Evolutionary conservation across 2,888 invertebrate species (phyloP), one percentile per base, ranked within the genome.

Genomic region (Troides oblongomaculatus): DNA sequence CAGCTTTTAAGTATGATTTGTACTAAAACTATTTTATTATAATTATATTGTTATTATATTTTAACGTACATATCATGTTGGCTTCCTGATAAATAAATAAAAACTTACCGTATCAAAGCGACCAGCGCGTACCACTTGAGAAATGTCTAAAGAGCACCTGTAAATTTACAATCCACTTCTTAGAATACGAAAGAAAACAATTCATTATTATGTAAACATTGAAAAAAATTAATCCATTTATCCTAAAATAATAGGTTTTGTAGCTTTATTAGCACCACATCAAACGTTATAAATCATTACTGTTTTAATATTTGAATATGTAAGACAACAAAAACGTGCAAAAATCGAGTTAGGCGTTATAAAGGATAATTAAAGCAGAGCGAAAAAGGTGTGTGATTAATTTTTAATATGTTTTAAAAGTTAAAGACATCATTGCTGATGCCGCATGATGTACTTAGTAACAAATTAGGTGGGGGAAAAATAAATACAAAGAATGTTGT

Each of bases 81-180:
- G 30, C 30, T 30, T 30, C 30, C 30, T 30, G 3, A 30, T 30
- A 30, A 30, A 30, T 3, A 30, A 10, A 10, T 18, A 53, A 21
- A 57, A 57, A 75, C 84, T 84, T 81, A 92, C 92, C 73, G 90
- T 91, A 73, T 92, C 92, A 68, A 90, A 75, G 50, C 91, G 89
- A 18, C 92, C 92, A 66, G 84, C 84, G 57, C 88, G 88, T 30
- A 92, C 92, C 1, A 92, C 89, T 87, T 92, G 92, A 8, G 92
- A 84, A 64, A 92, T 91, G 73, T 92, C 92, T 76, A 92, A 74
- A 18, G 90, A 87, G 73, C 92, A 92, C 73, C 92, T 92, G 86
- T 57, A 85, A 80, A 6, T 53, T n/a, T 53, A 53, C 53, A 7
- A n/a, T n/a, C 6, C n/a, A 12, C 4, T 46, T 46, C 18, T 53